phyloP scores from a whole-genome alignment of 2,113 vertebrate genomes.

The Barbus barbus region DNA sequence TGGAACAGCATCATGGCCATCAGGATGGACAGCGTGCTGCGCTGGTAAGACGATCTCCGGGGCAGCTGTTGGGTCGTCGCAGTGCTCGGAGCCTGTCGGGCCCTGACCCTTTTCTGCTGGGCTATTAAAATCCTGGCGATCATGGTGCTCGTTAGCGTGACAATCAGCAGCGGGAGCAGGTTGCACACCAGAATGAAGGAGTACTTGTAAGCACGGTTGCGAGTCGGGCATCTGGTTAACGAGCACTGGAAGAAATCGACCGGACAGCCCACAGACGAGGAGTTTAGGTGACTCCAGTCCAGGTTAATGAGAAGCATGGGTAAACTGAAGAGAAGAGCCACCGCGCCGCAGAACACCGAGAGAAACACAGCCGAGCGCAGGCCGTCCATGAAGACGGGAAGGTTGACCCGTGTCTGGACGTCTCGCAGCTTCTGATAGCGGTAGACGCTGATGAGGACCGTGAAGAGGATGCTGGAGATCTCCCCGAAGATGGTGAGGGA shows the following conservation, averaged over 20 bases:
- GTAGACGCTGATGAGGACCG: constrained; percentile 72
- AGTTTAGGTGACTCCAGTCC: constrained; percentile 36
- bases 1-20: constrained; percentile 74
- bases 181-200: constrained; percentile 61
- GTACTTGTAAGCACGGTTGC: constrained; percentile 66
- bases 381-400: constrained; percentile 68
- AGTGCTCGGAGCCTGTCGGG: neutral
- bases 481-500: constrained; percentile 67
- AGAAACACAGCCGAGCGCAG: constrained; percentile 48
- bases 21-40: constrained; percentile 66
- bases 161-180: constrained; percentile 69
- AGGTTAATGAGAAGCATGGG: constrained; percentile 60
- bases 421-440: constrained; percentile 76
- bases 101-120: constrained; percentile 55
- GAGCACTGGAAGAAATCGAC: constrained; percentile 70
- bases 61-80: constrained; percentile 3
- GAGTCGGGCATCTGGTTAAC: constrained; percentile 50
- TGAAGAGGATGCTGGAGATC: constrained; percentile 71
- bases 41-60: constrained; percentile 37
- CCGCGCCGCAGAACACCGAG: constrained; percentile 50
- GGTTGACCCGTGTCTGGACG: constrained; percentile 52
- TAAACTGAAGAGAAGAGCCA: constrained; percentile 50
- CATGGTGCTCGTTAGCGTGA: constrained; percentile 66
- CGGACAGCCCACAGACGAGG: constrained; percentile 54
- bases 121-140: constrained; percentile 65